Base-by-base conservation (phyloP, 2,888 invertebrate genomes). In the Abrostola triplasia region DNA sequence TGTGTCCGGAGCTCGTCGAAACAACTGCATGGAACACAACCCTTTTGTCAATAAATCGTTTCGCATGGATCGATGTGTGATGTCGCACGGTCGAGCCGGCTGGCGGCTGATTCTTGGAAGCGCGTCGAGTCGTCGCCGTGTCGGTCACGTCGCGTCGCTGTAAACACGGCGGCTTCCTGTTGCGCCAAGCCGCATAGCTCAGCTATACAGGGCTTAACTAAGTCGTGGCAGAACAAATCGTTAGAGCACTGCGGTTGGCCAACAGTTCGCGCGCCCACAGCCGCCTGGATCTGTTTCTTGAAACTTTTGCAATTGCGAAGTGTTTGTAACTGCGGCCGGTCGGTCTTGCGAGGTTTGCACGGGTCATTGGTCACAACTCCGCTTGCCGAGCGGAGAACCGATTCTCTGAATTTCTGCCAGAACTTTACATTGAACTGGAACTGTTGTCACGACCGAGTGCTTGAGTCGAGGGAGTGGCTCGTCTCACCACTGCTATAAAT, bases 101-200 rank as follows among this genome's bases (percentile, higher is more conserved):
- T 67, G 70, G 72, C 71, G 66, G 73, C 66, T 47, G 70, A 67
- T 73, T 76, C 73, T 75, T 56, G 68, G 82, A 81, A 80, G 76
- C 70, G 74, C 74, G 70, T 77, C 69, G 73, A 68, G 65, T 75
- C 79, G 75, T 62, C 44, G 44, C 60, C 70, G 77, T 73, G 71
- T 79, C 79, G 77, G 57, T 42, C 63, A 66, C 74, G 75, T 73
- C 67, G 58, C 70, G 79, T 72, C 70, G 70, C 70, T 75, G 84
- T 85, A 85, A 84, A 85, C 84, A 84, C 65, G 61, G 65, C 64
- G 65, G 79, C 79, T 83, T 85, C 84, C 84, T 85, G 84, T 84
- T 84, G 84, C 84, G 79, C 77, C 73, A 73, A 64, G 69, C 69
- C 68, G 73, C 73, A 75, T 70, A 76, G 67, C 73, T 70, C 65